Percentiles rank a stretch among this genome's conserved stretches.
phyloP scores from a whole-genome alignment of 2,113 vertebrate genomes.

The Aleadryas rufinucha region DNA sequence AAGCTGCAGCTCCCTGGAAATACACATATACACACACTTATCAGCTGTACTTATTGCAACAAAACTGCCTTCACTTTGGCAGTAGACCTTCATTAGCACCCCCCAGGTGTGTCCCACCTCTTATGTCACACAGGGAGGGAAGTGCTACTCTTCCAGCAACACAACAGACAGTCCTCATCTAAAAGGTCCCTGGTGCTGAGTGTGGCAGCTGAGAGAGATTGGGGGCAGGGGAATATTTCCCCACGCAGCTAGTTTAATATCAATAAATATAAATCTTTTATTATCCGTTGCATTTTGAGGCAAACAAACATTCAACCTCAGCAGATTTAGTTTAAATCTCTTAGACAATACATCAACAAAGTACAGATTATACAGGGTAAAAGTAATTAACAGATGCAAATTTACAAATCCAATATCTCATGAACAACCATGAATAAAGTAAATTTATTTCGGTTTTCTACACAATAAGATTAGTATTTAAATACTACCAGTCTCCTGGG shows the following conservation, averaged over 20 bases:
- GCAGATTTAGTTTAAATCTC: constrained; percentile 35
- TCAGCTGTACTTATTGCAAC: neutral
- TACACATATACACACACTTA: neutral
- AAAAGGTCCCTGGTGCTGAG: neutral
- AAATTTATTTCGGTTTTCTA: neutral
- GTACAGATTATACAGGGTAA: constrained; percentile 15
- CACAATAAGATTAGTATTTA: neutral
- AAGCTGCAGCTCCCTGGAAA: neutral
- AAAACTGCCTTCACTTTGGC: neutral
- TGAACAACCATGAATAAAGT: neutral
- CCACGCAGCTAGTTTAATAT: neutral
- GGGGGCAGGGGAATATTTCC: neutral
- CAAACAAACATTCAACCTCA: neutral
- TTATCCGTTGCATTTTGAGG: neutral
- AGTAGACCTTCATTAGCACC: neutral
- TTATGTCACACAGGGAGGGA: rapidly evolving
- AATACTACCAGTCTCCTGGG: neutral
- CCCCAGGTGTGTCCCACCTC: neutral
- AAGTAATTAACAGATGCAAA: constrained; percentile 49
- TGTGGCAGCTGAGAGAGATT: neutral
- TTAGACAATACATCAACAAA: neutral
- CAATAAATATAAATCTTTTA: neutral
- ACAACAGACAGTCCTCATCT: neutral
- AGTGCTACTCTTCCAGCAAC: neutral
- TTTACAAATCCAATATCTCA: neutral